Percentiles rank a stretch among this genome's conserved stretches.
Evolutionary conservation across 2,797 vertebrate species (phyloP).

Genomic region (Siniperca scherzeri): DNA sequence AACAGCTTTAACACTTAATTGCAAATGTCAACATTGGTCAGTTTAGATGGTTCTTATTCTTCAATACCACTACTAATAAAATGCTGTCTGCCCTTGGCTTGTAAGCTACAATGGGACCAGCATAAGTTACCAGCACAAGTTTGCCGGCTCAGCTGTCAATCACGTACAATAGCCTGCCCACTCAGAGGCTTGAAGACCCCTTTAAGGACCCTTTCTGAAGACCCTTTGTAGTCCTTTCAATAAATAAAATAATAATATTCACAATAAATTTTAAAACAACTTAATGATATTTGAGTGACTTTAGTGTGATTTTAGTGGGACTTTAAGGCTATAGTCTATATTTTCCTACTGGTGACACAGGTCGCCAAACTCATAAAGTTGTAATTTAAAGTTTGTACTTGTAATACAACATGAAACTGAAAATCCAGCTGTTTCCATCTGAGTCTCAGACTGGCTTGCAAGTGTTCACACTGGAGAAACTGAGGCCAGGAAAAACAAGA

Average conservation of each 20-base stretch:
- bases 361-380: not conserved
- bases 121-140: too few relatives aligned
- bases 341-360: not conserved
- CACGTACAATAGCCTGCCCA: not conserved
- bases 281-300: not conserved
- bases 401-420: not conserved
- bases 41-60: not conserved
- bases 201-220: too few relatives aligned
- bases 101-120: not conserved
- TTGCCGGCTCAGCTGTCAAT: not conserved
- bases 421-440: conserved; percentile 12
- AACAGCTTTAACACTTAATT: too few relatives aligned
- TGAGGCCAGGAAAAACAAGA: not conserved
- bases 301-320: not conserved
- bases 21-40: not conserved
- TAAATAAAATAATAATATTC: too few relatives aligned
- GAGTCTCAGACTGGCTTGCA: not conserved
- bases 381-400: not conserved
- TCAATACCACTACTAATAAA: not conserved
- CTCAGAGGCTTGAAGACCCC: too few relatives aligned
- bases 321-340: not conserved
- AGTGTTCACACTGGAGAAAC: not conserved
- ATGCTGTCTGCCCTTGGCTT: not conserved
- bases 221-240: not conserved
- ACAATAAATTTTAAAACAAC: not conserved